Base-by-base conservation (phyloP, 2,113 vertebrate genomes). In the Thoracochromis brauschi region DNA sequence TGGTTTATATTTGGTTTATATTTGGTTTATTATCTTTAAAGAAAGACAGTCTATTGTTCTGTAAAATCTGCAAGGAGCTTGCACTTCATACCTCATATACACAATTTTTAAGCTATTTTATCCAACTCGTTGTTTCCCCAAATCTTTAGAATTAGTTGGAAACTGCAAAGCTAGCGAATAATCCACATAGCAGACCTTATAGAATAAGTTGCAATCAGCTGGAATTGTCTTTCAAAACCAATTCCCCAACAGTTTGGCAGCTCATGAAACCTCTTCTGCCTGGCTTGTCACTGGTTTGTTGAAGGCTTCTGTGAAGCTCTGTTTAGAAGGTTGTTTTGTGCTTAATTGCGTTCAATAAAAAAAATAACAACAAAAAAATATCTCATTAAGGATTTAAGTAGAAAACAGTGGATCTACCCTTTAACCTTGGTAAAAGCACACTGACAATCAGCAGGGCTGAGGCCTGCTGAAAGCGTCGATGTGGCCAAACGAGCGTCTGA, bases 401-500 rank as follows among this genome's bases (percentile, higher is more conserved):
- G 33, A 89, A 80, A 82, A 84, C 63, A n/a, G 71, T 79, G 54
- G 33, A 53, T 80, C 5, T 71, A n/a, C 63, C 85, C 87, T 92
- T 87, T 83, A 91, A 88, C 83, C 51, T 4, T 11, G 10, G 79
- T 58, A 68, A 87, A 80, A 82, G 26, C 75, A 7, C 38, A 35
- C 17, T 14, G 49, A 85, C 84, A 51, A 68, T 81, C 84, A 73
- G 87, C 71, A 81, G 35, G 4, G 6, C 82, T 63, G 31, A 54
- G 45, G 88, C 71, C 92, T 84, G 88, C 90, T 90, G 83, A 91
- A 91, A 89, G 78, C 84, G 45, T 21, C 11, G 4, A 85, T 81
- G 33, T 54, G 89, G 79, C 58, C 85, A 68, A 91, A 85, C 49
- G 54, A 87, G 85, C 81, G 85, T 85, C 90, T 91, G 82, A 92